Evolutionary conservation across 2,113 vertebrate genomes (phyloP), one percentile per base, ranked within the genome.

Genomic region (Pholis gunnellus): DNA sequence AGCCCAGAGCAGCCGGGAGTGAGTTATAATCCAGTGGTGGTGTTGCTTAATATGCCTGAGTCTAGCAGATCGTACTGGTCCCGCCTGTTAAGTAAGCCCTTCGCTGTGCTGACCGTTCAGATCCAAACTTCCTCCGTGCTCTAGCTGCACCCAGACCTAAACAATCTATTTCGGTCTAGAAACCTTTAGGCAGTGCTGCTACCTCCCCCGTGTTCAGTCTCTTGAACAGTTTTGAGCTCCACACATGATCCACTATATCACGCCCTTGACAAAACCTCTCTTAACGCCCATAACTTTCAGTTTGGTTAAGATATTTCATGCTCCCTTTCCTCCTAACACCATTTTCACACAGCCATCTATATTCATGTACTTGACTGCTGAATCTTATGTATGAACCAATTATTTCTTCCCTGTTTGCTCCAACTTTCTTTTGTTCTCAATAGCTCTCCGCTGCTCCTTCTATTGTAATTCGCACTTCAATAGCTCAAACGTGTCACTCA

Each of bases 31-130:
- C 87, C 82, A 36, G 36, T 76, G 66, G 92, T 67, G 17, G 61
- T 77, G 81, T 82, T 82, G 72, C 89, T 92, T 82, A 93, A 92
- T 92, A 92, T 90, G 84, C 82, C 74, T 4, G 69, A 80, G 78
- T 79, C 82, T 66, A 56, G 75, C 83, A 68, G 72, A 86, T 81
- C 87, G 70, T 56, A 67, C 77, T 80, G 82, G 74, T 84, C 57
- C 46, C 65, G 38, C 71, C 82, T 65, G n/a, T 81, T 78, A 40
- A 36, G 75, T 75, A 69, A 72, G 40, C 78, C 34, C 77, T 78
- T 59, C 31, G 18, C 83, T 29, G 64, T 6, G 50, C 65, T 64
- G 77, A 80, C 74, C 71, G 74, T 77, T 78, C 60, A 79, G 82
- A 84, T 75, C 50, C 42, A 68, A 48, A 79, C 72, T 80, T 79